phyloP scores from a whole-genome alignment of 2,797 vertebrate species.

The Pogoniulus pusillus region DNA sequence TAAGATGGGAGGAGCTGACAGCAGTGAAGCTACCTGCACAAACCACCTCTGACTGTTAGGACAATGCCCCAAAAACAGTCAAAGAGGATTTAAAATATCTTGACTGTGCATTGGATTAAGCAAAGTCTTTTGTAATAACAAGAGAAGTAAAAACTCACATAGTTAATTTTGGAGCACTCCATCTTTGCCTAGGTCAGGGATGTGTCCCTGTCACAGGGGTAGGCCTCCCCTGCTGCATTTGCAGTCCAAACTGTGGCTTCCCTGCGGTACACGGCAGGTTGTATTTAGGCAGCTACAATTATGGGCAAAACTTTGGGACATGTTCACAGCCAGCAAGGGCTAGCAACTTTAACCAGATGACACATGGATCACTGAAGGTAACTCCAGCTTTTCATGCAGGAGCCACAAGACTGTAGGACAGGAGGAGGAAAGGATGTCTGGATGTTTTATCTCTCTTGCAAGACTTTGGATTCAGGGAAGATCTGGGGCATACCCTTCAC shows the following conservation, averaged over 20 bases:
- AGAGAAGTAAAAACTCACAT: not conserved
- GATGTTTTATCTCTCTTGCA: not conserved
- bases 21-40: not conserved
- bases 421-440: not conserved
- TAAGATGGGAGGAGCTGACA: not conserved
- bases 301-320: not conserved
- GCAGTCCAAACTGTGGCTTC: not conserved
- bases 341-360: not conserved
- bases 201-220: not conserved
- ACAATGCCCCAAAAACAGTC: not conserved
- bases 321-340: not conserved
- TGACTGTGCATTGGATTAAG: not conserved
- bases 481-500: not conserved
- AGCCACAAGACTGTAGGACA: not conserved
- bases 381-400: not conserved
- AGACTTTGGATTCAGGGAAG: not conserved
- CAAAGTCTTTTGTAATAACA: not conserved
- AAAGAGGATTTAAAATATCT: not conserved
- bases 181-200: not conserved
- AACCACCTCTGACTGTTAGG: not conserved
- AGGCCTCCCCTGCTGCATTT: not conserved
- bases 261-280: fast-evolving
- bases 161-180: not conserved
- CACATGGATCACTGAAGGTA: not conserved
- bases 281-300: not conserved